phyloP scores from a whole-genome alignment of 2,113 vertebrate genomes.

The Scomber scombrus region DNA sequence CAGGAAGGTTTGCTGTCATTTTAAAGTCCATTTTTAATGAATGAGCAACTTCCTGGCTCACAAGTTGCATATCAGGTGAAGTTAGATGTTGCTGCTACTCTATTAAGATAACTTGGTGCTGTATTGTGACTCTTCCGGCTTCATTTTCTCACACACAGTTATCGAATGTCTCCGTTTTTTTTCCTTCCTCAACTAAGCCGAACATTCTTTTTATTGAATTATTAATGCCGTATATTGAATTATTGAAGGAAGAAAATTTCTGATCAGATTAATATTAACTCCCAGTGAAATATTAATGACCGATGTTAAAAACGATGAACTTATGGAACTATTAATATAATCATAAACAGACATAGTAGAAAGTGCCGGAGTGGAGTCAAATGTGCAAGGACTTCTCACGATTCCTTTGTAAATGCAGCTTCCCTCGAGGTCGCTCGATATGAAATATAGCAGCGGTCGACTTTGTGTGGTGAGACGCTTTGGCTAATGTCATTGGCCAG shows the following conservation, averaged over 20 bases:
- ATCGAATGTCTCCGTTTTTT: conserved; percentile 52
- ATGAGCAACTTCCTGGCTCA: not conserved
- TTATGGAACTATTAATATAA: conserved; percentile 75
- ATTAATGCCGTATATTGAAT: conserved; percentile 82
- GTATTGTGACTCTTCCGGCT: conserved; percentile 21
- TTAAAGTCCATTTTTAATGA: not conserved
- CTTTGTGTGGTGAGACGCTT: conserved; percentile 48
- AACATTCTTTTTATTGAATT: conserved; percentile 83
- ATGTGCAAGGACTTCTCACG: conserved; percentile 15
- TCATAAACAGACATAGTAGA: conserved; percentile 75
- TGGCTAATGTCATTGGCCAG: conserved; percentile 58
- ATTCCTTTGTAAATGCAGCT: conserved; percentile 34
- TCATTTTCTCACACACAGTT: conserved; percentile 50
- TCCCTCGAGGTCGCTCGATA: conserved; percentile 64
- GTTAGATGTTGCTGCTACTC: not conserved
- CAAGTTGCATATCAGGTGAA: not conserved
- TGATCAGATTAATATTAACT: conserved; percentile 87
- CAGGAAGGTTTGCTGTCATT: conserved; percentile 6
- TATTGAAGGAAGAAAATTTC: conserved; percentile 85
- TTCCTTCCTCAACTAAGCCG: conserved; percentile 41
- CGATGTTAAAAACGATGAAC: conserved; percentile 73
- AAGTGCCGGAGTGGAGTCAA: conserved; percentile 46
- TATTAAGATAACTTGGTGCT: conserved; percentile 12
- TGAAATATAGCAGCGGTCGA: conserved; percentile 60
- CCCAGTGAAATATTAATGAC: conserved; percentile 82